Base-by-base conservation (phyloP, 2,888 invertebrate species). In the Pterostichus niger region DNA sequence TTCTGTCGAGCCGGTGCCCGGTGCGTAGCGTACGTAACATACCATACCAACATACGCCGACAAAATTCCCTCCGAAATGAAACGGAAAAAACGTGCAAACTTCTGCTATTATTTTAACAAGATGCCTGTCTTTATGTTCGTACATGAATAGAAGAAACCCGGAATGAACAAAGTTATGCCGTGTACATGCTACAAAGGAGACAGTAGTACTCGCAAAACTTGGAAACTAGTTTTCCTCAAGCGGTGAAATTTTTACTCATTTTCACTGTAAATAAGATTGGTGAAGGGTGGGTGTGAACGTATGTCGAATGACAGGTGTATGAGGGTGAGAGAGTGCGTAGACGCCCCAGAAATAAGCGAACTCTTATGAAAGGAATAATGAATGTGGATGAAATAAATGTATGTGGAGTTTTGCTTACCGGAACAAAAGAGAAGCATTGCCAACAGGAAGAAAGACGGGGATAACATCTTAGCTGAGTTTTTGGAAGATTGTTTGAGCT, bases 101-200 rank as follows among this genome's bases (percentile, higher is more conserved):
- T 64, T 79, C 44, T 17, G 68, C 49, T 52, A 79, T 79, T 79
- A 79, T 79, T 79, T 52, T 79, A 79, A 79, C 79, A 79, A 79
- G 79, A 79, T 79, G 77, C 35, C 79, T 52, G 79, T 52, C 64
- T 79, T 79, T 64, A 79, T 79, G 77, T 77, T 33, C 77, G 35
- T 77, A 77, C 77, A 44, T 59, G 77, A 77, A 77, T 59, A 77
- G 40, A 77, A 33, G 24, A 44, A 59, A 52, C 75, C 78, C 40
- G 44, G 44, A 78, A 78, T 78, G 61, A 59, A 24, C 44, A 78
- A 61, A 78, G 13, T 61, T 77, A 68, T 44, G 35, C 17, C 68
- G 35, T 35, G 68, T 44, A 68, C 35, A 68, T 7, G 10, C 17
- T 54, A 54, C 54, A 17, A 13, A 17, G 15, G 11, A 3, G 54